phyloP scores from a whole-genome alignment of 2,113 vertebrate genomes.

The Tupaia chinensis region DNA sequence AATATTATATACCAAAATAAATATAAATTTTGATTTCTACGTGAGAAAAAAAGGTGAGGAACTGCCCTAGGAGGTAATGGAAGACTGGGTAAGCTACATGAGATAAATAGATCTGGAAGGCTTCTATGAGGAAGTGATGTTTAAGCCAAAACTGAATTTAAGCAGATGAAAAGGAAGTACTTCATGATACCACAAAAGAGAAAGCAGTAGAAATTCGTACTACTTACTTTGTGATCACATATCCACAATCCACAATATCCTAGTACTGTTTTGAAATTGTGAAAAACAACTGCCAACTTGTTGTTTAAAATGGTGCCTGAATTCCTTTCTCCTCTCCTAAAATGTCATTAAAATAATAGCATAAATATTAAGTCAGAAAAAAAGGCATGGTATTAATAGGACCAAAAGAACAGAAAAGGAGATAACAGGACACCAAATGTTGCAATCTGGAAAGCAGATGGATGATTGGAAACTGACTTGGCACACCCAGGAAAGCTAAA shows the following conservation, averaged over 20 bases:
- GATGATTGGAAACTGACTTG: constrained; percentile 26
- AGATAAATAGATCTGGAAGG: not conserved
- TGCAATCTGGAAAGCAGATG: constrained; percentile 20
- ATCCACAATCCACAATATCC: not conserved
- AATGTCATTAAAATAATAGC: not conserved
- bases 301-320: not conserved
- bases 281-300: not conserved
- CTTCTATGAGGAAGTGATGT: constrained; percentile 10
- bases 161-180: not conserved
- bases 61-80: not conserved
- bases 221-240: not conserved
- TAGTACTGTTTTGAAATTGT: not conserved
- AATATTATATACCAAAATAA: constrained; percentile 20
- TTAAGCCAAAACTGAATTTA: constrained; percentile 32
- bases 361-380: constrained; percentile 6
- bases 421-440: not conserved
- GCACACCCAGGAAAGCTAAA: constrained; percentile 16
- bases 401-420: not conserved
- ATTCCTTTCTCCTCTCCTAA: not conserved
- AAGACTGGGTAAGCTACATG: not conserved
- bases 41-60: not conserved
- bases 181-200: not conserved
- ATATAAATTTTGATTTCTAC: not conserved
- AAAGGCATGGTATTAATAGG: not conserved
- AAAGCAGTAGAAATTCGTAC: not conserved